Percentiles rank a stretch among this genome's conserved stretches.
Conservation (phyloP, 2,888 invertebrate genomes). For the Stratiomys singularior region DNA sequence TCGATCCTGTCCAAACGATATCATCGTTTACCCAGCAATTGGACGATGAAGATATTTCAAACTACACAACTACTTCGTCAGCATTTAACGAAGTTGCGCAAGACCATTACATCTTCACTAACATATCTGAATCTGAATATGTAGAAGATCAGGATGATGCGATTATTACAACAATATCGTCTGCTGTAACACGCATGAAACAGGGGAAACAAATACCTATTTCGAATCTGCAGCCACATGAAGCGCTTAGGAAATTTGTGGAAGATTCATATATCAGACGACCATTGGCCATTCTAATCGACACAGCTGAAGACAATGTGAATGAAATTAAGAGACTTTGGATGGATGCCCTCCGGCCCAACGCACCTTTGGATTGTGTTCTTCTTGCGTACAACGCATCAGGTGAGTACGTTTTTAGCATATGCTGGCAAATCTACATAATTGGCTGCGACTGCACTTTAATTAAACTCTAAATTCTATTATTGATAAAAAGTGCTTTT, state of each 20-base stretch:
- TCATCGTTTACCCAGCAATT: constrained; percentile 25
- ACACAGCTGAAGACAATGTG: constrained; percentile 62
- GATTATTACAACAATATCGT: constrained; percentile 50
- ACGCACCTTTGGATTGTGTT: constrained; percentile 64
- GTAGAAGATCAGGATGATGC: constrained; percentile 22
- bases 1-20: constrained; percentile 48
- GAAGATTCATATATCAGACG: constrained; percentile 65
- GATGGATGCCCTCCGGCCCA: constrained; percentile 62
- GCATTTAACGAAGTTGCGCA: constrained; percentile 39
- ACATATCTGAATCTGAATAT: constrained; percentile 42
- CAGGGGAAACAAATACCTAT: constrained; percentile 62
- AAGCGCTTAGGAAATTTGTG: constrained; percentile 63
- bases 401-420: constrained; percentile 56
- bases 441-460: neutral
- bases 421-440: neutral
- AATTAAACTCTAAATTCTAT: too few relatives aligned
- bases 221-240: constrained; percentile 58
- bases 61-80: constrained; percentile 50
- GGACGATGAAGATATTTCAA: constrained; percentile 44
- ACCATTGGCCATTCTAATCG: constrained; percentile 65
- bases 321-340: constrained; percentile 63
- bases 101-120: constrained; percentile 31
- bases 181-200: constrained; percentile 54
- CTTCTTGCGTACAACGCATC: constrained; percentile 63
- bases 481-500: too few relatives aligned